phyloP scores from a whole-genome alignment of 1,140 invertebrate genomes.

The Zaprionus taronus region DNA sequence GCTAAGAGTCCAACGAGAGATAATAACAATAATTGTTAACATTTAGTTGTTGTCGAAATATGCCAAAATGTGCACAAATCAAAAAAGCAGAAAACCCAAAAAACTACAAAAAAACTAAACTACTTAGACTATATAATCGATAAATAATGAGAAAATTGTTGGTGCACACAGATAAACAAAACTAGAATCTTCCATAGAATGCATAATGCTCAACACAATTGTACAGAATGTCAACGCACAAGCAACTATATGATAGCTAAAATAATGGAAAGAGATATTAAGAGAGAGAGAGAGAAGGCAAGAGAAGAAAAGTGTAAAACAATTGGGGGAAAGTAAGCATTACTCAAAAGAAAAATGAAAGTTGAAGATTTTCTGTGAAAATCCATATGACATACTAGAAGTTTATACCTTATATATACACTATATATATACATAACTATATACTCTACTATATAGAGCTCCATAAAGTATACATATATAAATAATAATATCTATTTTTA shows the following conservation, averaged over 20 bases:
- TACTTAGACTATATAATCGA: conserved; percentile 12
- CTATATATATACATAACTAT: conserved; percentile 49
- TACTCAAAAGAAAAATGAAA: conserved; percentile 64
- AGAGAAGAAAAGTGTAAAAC: conserved; percentile 43
- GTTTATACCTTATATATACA: conserved; percentile 78
- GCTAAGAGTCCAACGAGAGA: conserved; percentile 50
- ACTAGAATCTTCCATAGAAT: conserved; percentile 67
- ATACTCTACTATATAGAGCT: conserved; percentile 64
- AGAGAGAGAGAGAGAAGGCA: conserved; percentile 13
- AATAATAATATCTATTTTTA: conserved; percentile 70
- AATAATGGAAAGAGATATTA: conserved; percentile 4
- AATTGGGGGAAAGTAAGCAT: conserved; percentile 75
- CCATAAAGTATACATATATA: conserved; percentile 57
- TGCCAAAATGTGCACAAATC: conserved; percentile 50
- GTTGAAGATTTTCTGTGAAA: conserved; percentile 83
- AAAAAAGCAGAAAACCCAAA: conserved; percentile 28
- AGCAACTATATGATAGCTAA: conserved; percentile 23
- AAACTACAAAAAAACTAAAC: conserved; percentile 10
- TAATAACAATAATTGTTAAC: conserved; percentile 61
- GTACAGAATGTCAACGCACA: conserved; percentile 40
- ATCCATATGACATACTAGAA: conserved; percentile 77
- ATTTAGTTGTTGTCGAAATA: conserved; percentile 55
- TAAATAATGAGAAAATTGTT: conserved; percentile 24
- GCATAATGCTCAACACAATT: conserved; percentile 70
- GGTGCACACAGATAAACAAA: conserved; percentile 22